A percentile compares a stretch with the other conserved stretches of the same genome.
phyloP scores from a whole-genome alignment of 2,113 vertebrate genomes.

The Cygnus atratus region DNA sequence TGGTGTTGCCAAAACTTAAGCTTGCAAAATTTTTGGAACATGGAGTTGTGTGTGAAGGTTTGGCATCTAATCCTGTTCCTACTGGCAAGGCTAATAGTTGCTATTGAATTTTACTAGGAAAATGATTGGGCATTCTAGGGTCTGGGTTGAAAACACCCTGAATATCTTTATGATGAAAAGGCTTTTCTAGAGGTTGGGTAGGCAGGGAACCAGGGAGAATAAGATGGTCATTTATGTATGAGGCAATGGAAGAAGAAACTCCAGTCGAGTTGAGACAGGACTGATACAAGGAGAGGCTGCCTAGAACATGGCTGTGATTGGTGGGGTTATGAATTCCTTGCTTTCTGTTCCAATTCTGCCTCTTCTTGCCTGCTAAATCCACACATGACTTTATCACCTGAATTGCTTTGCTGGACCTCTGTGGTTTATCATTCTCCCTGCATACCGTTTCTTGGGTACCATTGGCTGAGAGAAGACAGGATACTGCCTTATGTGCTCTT shows the following conservation, averaged over 20 bases:
- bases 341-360: not conserved
- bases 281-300: not conserved
- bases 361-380: not conserved
- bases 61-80: not conserved
- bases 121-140: not conserved
- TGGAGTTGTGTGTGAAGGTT: not conserved
- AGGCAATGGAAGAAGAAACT: not conserved
- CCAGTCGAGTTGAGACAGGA: not conserved
- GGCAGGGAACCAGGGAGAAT: not conserved
- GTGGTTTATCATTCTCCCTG: not conserved
- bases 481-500: not conserved
- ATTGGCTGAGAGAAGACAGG: not conserved
- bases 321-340: not conserved
- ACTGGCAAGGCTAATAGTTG: not conserved
- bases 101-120: not conserved
- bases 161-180: not conserved
- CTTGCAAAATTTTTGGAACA: not conserved
- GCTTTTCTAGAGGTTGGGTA: not conserved
- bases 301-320: rapidly evolving
- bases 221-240: not conserved
- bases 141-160: not conserved
- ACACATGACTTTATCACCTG: not conserved
- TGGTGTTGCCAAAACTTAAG: not conserved
- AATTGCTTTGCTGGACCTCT: not conserved
- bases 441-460: not conserved